These are phyloP conservation scores for Cheirogaleus major DNA, from an alignment of 2,797 vertebrate species.

Conservation along the genomic window DNA sequence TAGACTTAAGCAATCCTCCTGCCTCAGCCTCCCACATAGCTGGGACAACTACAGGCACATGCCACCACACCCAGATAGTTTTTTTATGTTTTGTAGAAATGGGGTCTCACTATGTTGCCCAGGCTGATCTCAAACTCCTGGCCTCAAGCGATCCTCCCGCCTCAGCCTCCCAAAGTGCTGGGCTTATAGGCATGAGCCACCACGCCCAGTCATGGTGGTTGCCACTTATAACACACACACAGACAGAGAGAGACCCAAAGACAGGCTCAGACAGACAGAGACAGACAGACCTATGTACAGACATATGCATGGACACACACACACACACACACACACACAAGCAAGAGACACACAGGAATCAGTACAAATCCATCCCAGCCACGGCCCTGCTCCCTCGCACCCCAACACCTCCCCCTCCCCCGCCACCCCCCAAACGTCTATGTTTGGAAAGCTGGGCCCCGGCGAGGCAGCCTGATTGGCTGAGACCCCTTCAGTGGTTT, in stretches of 20 bases:
- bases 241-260: neutral
- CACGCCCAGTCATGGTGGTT: neutral
- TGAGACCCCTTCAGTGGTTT: constrained; percentile 18
- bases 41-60: neutral
- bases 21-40: neutral
- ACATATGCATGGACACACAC: neutral
- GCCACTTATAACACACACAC: neutral
- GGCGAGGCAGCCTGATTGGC: neutral
- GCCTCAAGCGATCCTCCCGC: neutral
- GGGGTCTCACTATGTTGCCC: neutral
- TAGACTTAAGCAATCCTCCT: neutral
- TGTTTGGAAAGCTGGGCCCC: neutral
- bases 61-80: neutral
- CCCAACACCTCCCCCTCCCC: neutral
- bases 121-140: neutral
- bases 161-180: neutral
- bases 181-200: neutral
- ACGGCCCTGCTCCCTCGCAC: neutral
- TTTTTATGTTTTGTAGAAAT: neutral
- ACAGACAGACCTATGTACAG: rapidly evolving
- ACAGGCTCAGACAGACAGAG: neutral
- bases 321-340: neutral
- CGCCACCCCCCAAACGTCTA: neutral
- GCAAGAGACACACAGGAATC: neutral
- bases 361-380: rapidly evolving